Evolutionary conservation across 1,140 invertebrate genomes (phyloP).

Genomic region (Ostrea edulis): DNA sequence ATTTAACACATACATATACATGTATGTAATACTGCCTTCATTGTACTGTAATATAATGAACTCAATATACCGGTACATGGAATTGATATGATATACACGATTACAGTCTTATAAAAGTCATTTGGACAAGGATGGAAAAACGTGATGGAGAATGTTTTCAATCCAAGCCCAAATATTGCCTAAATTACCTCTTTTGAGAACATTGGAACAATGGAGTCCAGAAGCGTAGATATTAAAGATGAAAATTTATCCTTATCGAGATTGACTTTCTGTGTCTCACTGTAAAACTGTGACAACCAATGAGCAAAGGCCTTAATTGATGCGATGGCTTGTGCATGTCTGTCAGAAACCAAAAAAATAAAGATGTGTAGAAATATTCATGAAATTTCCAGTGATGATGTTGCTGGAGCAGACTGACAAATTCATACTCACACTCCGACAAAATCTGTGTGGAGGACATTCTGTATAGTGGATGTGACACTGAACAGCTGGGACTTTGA

Average conservation of each 20-base stretch:
- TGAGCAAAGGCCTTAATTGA: slow-evolving; percentile 85
- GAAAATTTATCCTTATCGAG: slow-evolving; percentile 72
- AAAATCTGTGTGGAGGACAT: slow-evolving; percentile 80
- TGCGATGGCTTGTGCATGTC: slow-evolving; percentile 86
- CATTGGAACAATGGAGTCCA: slow-evolving; percentile 72
- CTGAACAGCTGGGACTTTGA: slow-evolving; percentile 79
- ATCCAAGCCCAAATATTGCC: no score
- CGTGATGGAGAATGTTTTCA: no score
- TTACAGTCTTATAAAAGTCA: no score
- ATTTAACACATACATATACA: no score
- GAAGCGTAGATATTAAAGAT: slow-evolving; percentile 72
- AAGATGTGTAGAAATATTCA: neutral
- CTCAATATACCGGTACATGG: no score
- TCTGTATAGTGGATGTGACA: slow-evolving; percentile 77
- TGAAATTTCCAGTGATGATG: neutral
- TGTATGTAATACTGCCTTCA: no score
- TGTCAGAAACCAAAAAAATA: slow-evolving; percentile 66
- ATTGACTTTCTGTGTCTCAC: slow-evolving; percentile 66
- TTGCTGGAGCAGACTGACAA: neutral
- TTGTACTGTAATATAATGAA: no score
- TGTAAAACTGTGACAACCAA: slow-evolving; percentile 81
- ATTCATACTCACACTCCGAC: slow-evolving; percentile 80
- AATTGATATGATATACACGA: no score
- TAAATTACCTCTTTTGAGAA: slow-evolving; percentile 75
- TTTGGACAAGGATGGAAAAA: no score